These are phyloP conservation scores for Leptopilina myrica DNA, from an alignment of 2,888 invertebrate genomes.

Conservation along the genomic window DNA sequence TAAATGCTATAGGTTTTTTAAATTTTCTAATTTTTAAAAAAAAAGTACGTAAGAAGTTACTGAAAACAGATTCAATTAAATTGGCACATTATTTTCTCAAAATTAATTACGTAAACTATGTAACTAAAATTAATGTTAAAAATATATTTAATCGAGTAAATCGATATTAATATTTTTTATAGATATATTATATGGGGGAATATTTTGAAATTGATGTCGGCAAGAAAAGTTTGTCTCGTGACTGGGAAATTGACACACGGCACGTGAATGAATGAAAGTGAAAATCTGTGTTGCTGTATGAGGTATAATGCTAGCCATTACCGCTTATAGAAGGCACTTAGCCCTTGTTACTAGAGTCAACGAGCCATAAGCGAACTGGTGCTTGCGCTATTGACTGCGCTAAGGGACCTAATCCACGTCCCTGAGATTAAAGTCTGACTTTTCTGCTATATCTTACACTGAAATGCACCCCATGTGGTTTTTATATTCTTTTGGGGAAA, in stretches of 20 bases:
- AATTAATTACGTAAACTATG: too few relatives aligned
- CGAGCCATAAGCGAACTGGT: conserved; percentile 52
- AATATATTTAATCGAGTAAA: too few relatives aligned
- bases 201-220: background rate
- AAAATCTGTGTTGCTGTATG: conserved; percentile 42
- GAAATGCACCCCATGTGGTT: background rate
- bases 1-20: too few relatives aligned
- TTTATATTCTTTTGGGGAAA: conserved; percentile 6
- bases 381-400: conserved; percentile 14
- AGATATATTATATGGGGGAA: too few relatives aligned
- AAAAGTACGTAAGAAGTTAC: too few relatives aligned
- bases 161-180: too few relatives aligned
- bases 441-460: conserved; percentile 4
- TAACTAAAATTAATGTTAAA: too few relatives aligned
- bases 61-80: too few relatives aligned
- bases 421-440: conserved; percentile 10
- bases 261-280: conserved; percentile 41
- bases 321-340: conserved; percentile 46
- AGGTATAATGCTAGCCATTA: conserved; percentile 48
- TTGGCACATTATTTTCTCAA: too few relatives aligned
- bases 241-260: conserved; percentile 26
- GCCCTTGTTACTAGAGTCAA: conserved; percentile 54
- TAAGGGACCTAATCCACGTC: conserved; percentile 16
- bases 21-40: too few relatives aligned
- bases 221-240: background rate